Conservation (phyloP, 2,888 invertebrate genomes). For the Nymphalis c-album region DNA sequence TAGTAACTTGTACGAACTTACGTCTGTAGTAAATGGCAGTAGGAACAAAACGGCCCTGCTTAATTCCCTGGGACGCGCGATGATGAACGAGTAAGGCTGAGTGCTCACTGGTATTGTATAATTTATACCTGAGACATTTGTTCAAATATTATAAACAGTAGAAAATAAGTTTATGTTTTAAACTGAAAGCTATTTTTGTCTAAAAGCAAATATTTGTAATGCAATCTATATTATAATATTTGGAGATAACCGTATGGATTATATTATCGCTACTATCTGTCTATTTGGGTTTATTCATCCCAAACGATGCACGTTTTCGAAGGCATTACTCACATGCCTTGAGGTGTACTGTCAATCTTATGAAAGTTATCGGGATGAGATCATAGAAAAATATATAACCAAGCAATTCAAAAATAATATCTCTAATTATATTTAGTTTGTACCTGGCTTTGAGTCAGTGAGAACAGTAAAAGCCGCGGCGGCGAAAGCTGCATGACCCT, state of each 20-base stretch:
- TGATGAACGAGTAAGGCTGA: conserved; percentile 89
- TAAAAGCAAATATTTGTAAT: no score
- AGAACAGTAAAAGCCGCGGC: conserved; percentile 67
- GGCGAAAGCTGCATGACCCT: conserved; percentile 63
- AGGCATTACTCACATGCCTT: no score
- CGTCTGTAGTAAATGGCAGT: conserved; percentile 88
- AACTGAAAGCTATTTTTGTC: no score
- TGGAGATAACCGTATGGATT: no score
- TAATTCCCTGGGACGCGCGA: conserved; percentile 88
- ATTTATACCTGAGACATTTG: conserved; percentile 79
- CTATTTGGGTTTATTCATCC: no score
- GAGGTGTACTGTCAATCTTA: no score
- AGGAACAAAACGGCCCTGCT: conserved; percentile 92
- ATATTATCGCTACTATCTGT: no score
- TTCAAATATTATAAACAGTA: no score
- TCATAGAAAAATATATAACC: neutral
- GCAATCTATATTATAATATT: no score
- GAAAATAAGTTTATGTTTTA: no score
- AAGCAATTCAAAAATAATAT: neutral
- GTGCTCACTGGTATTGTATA: conserved; percentile 90
- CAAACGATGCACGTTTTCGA: no score
- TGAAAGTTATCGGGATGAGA: no score
- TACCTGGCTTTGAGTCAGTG: conserved; percentile 60
- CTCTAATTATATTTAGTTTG: neutral
- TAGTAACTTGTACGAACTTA: conserved; percentile 57